A percentile compares a stretch with the other conserved stretches of the same genome.
These are phyloP conservation scores for Cydia fagiglandana DNA, from an alignment of 1,140 invertebrate genomes.

Conservation along the genomic window DNA sequence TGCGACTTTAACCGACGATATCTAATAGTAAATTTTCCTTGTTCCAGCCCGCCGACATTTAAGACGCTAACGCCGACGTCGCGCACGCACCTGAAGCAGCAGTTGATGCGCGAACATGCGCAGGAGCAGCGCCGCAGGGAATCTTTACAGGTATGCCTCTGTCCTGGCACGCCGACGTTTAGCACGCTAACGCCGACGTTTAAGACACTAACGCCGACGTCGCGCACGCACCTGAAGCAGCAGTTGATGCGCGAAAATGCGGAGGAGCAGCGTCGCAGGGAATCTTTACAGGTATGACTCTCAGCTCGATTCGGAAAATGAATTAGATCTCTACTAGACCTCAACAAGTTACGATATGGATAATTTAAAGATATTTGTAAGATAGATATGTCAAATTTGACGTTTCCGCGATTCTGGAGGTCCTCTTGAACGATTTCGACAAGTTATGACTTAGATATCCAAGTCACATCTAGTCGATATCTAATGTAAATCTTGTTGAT, in stretches of 20 bases:
- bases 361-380: too few species aligned
- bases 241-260: conserved; percentile 83
- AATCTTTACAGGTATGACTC: too few species aligned
- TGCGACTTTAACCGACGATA: not conserved
- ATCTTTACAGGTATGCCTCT: conserved; percentile 70
- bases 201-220: conserved; percentile 88
- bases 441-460: too few species aligned
- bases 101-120: conserved; percentile 90
- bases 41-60: conserved; percentile 88
- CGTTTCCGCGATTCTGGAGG: too few species aligned
- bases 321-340: too few species aligned
- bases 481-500: too few species aligned
- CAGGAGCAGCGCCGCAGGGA: conserved; percentile 90
- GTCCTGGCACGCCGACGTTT: not conserved
- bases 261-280: too few species aligned
- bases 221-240: conserved; percentile 89
- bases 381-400: too few species aligned
- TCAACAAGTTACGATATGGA: too few species aligned
- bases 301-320: too few species aligned
- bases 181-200: conserved; percentile 82
- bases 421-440: too few species aligned
- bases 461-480: too few species aligned
- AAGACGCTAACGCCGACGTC: conserved; percentile 89
- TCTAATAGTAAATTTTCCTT: conserved; percentile 42
- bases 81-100: conserved; percentile 90